Percentiles rank a stretch among this genome's conserved stretches.
These are phyloP conservation scores for Pyralis farinalis DNA, from an alignment of 2,888 invertebrate genomes.

Conservation along the genomic window DNA sequence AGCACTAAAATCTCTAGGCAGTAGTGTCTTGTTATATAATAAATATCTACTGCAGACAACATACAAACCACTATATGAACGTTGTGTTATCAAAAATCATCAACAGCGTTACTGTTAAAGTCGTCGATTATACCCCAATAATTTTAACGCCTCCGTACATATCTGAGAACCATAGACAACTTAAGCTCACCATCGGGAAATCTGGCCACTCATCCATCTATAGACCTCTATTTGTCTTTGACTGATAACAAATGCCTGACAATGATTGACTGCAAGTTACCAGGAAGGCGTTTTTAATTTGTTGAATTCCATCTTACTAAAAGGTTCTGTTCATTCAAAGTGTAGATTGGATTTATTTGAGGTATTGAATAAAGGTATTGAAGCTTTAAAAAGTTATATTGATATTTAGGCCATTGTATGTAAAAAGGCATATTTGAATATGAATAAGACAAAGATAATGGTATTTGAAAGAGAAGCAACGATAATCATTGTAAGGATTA, in stretches of 20 bases:
- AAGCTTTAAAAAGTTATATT: too few relatives aligned
- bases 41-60: too few relatives aligned
- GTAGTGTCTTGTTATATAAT: too few relatives aligned
- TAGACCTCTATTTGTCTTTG: neutral
- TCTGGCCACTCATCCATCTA: neutral
- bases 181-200: neutral
- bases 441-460: too few relatives aligned
- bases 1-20: too few relatives aligned
- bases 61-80: too few relatives aligned
- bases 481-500: too few relatives aligned
- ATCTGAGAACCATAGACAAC: neutral
- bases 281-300: neutral
- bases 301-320: neutral
- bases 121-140: neutral
- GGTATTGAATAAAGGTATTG: too few relatives aligned
- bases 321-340: neutral
- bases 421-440: too few relatives aligned
- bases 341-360: neutral
- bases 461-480: too few relatives aligned
- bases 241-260: neutral
- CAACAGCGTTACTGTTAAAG: neutral
- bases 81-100: too few relatives aligned
- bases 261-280: conserved; percentile 3
- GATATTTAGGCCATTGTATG: too few relatives aligned
- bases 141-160: neutral